Percentiles rank a stretch among this genome's conserved stretches.
These are phyloP conservation scores for Cephus cinctus DNA, from an alignment of 1,140 invertebrate genomes.

Conservation along the genomic window DNA sequence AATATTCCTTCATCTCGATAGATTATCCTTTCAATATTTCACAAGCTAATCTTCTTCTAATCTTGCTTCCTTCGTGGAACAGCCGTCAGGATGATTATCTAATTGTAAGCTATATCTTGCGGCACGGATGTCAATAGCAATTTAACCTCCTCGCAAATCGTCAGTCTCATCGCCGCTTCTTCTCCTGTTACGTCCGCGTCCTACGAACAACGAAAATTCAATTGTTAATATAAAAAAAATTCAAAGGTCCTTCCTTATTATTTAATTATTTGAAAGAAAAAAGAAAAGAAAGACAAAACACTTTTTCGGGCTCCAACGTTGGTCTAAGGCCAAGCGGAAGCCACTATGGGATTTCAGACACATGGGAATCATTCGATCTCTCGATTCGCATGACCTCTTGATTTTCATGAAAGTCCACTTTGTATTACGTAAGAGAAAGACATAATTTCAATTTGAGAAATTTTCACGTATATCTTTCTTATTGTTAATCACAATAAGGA, in stretches of 20 bases:
- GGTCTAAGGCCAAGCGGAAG: not conserved
- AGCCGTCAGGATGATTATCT: not conserved
- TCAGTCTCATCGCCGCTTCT: slow-evolving; percentile 38
- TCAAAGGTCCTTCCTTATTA: not conserved
- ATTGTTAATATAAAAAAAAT: slow-evolving; percentile 1
- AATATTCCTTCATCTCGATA: not conserved
- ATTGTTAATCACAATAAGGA: no score
- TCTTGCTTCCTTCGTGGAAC: slow-evolving; percentile 9
- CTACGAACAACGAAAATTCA: slow-evolving; percentile 30
- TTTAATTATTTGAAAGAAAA: not conserved
- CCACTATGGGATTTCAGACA: no score
- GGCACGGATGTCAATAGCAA: not conserved
- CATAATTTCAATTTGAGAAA: no score
- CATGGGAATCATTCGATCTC: no score
- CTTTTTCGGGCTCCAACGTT: not conserved
- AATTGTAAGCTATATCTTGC: not conserved
- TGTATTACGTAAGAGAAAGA: no score
- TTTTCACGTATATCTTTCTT: no score
- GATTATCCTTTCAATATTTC: slow-evolving; percentile 1
- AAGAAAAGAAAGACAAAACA: not conserved
- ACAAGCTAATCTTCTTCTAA: no score
- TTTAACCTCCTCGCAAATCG: slow-evolving; percentile 35
- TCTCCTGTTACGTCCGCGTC: slow-evolving; percentile 40
- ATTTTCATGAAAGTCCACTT: no score
- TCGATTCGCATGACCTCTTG: not conserved